Base-by-base conservation (phyloP, 2,888 invertebrate genomes). In the Scaptomyza reducta region DNA sequence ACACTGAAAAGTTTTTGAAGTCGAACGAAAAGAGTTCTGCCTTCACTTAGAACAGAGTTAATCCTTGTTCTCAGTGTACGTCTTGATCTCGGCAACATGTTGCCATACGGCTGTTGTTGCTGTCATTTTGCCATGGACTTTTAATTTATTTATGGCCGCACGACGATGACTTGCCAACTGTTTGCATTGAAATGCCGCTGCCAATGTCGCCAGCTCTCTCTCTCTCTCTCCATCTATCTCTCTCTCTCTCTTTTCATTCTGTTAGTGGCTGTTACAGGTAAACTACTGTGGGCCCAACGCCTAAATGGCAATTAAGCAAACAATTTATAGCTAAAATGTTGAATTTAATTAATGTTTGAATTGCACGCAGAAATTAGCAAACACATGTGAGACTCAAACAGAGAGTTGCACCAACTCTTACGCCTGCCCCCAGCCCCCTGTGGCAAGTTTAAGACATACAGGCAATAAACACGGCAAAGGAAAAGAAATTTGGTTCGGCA, bases 281-380 rank as follows among this genome's bases (percentile, higher is more conserved):
- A 46, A 49, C 60, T 56, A 47, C 50, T 42, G 53, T 59, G 61
- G 44, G 56, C 56, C 53, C 63, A 79, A 70, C 57, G 61, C 76
- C 78, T 84, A 87, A 82, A 82, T 82, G 87, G 82, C 82, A 82
- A 82, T 87, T 82, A 82, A 82, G 87, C 87, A 84, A 87, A 82
- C 82, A 82, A 82, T 82, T 82, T 82, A 82, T 82, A 77, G 87
- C 82, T 61, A 63, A 87, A 83, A 83, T 84, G 82, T 84, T 81
- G 71, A 65, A 74, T 84, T 87, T 87, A 83, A 87, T 82, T 82
- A 82, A 82, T 82, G 82, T 87, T 87, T 73, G 70, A 87, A 75
- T 84, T 82, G 82, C 82, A 82, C 82, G 82, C 82, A 82, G 82
- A 82, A 82, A 82, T 82, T 82, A 82, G 82, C 84, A 84, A 83